Evolutionary conservation across 2,113 vertebrate genomes (phyloP).

Genomic region (Genyomyrus donnyi): DNA sequence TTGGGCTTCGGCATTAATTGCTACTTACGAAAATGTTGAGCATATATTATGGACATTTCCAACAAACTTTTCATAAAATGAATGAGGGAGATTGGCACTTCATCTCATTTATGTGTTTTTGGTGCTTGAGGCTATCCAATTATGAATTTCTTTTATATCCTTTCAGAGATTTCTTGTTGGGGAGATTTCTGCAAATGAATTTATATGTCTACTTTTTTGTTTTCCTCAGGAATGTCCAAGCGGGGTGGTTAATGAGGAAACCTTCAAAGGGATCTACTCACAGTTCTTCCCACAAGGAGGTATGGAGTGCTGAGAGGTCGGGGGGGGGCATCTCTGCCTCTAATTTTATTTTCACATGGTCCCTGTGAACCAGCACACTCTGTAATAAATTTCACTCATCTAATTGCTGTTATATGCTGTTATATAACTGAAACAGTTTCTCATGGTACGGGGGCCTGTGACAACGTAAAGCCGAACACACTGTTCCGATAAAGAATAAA

Average conservation of each 20-base stretch:
- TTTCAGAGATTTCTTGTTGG: background rate
- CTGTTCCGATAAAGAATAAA: background rate
- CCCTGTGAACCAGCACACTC: background rate
- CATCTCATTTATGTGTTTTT: background rate
- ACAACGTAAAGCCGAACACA: background rate
- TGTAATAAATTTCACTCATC: background rate
- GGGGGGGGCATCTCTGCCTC: background rate
- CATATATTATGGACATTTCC: background rate
- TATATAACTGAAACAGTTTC: conserved; percentile 1
- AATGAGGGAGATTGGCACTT: background rate
- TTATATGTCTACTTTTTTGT: conserved; percentile 9
- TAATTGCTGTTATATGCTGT: background rate
- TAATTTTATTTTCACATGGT: background rate
- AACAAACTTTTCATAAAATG: background rate
- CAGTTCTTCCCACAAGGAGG: conserved; percentile 98
- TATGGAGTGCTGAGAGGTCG: conserved; percentile 49
- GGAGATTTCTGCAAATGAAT: background rate
- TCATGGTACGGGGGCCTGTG: background rate
- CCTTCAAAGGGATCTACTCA: conserved; percentile 94
- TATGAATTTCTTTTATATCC: background rate
- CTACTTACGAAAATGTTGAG: background rate
- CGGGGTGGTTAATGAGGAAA: conserved; percentile 93
- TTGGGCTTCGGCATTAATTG: background rate
- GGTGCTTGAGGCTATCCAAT: background rate
- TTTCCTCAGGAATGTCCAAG: conserved; percentile 83